Base-by-base conservation (phyloP, 2,888 invertebrate species). In the Pegoplata infirma region DNA sequence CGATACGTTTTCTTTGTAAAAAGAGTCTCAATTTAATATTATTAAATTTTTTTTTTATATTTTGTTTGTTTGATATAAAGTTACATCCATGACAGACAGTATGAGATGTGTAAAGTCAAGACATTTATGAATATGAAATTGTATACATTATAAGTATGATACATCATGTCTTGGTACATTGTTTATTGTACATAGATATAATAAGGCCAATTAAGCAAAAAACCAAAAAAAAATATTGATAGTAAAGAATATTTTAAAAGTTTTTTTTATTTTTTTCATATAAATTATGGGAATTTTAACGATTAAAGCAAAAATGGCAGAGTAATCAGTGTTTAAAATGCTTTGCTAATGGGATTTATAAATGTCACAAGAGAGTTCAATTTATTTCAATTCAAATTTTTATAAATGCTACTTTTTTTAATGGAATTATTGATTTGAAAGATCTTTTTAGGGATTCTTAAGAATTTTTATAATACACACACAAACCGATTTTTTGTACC, bases 71-170 rank as follows among this genome's bases (percentile, higher is more conserved):
- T 21, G 59, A 47, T 74, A 64, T 46, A 71, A 63, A 79, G 66
- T 75, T 61, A 71, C 75, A 61, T 55, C 71, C 44, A 59, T 79
- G 78, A 66, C 75, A 75, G 71, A 46, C 49, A n/a, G 71, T 47
- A 63, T 68, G 64, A 74, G 64, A 74, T 69, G 77, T 78, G 77
- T 69, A 73, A 69, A 69, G 68, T 64, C 49, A 75, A 79, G 79
- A 71, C 79, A 79, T 79, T 79, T 79, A 75, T 79, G 75, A 79
- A 79, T 79, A 75, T 75, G 67, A 79, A 79, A 79, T 79, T 79
- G 79, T 75, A 79, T 79, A 79, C 55, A 75, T 79, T 79, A 72
- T 67, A 56, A 46, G 12, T 16, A 14, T 63, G 16, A 49, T 28
- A 46, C n/a, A 44, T 44, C 28, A 55, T 61, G 32, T 61, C 32